These are phyloP conservation scores for Pedetes capensis DNA, from an alignment of 2,113 vertebrate species.

Conservation along the genomic window DNA sequence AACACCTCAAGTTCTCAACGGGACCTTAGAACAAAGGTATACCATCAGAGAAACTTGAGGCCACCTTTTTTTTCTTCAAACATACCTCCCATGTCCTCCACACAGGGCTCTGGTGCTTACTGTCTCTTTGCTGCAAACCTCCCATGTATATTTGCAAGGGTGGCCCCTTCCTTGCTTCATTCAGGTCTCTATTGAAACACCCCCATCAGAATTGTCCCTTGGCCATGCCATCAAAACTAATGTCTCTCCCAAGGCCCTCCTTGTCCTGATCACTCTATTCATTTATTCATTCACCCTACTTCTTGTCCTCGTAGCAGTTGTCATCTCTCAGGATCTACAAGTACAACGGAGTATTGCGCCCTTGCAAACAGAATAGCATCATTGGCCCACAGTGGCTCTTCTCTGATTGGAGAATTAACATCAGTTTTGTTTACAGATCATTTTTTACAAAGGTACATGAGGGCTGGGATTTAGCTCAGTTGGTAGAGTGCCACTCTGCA, in stretches of 20 bases:
- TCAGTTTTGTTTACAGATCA: too few species aligned
- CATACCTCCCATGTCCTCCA: rapidly evolving
- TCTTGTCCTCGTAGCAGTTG: not conserved
- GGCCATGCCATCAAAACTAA: rapidly evolving
- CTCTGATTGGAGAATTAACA: not conserved
- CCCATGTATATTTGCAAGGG: too few species aligned
- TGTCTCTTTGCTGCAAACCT: not conserved
- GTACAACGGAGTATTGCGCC: rapidly evolving
- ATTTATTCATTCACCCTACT: rapidly evolving
- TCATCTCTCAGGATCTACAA: rapidly evolving
- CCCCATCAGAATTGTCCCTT: not conserved
- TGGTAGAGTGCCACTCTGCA: too few species aligned
- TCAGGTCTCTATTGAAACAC: not conserved
- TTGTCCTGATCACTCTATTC: not conserved
- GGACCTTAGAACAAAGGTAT: not conserved
- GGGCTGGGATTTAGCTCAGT: too few species aligned
- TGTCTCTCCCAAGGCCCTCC: not conserved
- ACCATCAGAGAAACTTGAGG: not conserved
- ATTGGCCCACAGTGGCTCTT: rapidly evolving
- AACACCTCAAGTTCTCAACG: not conserved
- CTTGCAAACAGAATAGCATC: rapidly evolving
- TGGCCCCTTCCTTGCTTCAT: not conserved
- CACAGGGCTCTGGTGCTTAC: not conserved
- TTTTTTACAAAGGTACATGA: too few species aligned
- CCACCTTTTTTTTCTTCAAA: not conserved